These are phyloP conservation scores for Lycaena phlaeas DNA, from an alignment of 2,888 invertebrate species.

Conservation along the genomic window DNA sequence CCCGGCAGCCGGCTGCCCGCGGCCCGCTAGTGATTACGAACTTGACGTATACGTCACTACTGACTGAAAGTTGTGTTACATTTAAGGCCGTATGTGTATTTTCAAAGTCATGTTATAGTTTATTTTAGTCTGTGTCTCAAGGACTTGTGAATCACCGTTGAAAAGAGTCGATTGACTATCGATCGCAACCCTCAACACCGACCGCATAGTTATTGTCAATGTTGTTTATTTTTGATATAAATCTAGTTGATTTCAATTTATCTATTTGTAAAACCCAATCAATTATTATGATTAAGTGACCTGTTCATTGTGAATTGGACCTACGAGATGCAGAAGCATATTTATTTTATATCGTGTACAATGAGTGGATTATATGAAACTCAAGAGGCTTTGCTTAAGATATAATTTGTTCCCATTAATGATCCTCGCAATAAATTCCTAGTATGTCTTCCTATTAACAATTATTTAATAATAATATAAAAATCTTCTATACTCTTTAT, in stretches of 20 bases:
- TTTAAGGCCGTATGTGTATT: background rate
- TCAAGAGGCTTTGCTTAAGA: background rate
- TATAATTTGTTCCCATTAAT: background rate
- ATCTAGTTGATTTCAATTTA: too few species aligned
- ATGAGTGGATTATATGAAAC: background rate
- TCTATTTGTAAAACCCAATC: too few species aligned
- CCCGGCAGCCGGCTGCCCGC: too few species aligned
- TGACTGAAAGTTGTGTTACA: background rate
- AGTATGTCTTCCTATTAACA: conserved; percentile 3
- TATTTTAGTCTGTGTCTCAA: background rate
- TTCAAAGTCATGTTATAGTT: background rate
- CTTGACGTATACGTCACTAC: background rate
- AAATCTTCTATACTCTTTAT: background rate
- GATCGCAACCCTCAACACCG: too few species aligned
- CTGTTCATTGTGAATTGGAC: too few species aligned
- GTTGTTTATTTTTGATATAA: too few species aligned
- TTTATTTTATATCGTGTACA: background rate
- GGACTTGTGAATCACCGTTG: too few species aligned
- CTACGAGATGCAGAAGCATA: background rate
- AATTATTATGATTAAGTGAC: too few species aligned
- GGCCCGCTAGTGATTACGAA: too few species aligned
- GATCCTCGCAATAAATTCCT: conserved; percentile 5
- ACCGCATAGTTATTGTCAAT: too few species aligned
- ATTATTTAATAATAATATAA: background rate
- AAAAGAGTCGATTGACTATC: too few species aligned